A percentile compares a stretch with the other conserved stretches of the same genome.
phyloP scores from a whole-genome alignment of 1,140 invertebrate species.

The Papilio dardanus region DNA sequence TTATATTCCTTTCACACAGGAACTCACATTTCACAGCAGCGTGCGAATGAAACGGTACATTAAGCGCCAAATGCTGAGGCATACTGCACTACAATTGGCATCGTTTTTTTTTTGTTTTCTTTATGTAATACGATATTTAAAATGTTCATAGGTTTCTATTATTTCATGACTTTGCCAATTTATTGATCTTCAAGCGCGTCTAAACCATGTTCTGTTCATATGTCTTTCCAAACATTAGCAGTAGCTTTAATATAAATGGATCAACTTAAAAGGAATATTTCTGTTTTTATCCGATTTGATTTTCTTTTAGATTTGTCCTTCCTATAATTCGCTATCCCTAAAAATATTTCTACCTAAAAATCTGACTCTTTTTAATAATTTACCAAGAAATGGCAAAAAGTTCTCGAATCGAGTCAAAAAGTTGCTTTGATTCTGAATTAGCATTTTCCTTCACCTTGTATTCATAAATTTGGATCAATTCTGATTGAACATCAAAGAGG shows the following conservation, averaged over 20 bases:
- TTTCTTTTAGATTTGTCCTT: neutral
- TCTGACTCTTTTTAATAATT: neutral
- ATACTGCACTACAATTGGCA: conserved; percentile 33
- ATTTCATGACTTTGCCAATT: neutral
- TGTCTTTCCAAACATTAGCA: neutral
- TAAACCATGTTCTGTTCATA: neutral
- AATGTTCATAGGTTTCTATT: neutral
- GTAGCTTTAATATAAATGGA: neutral
- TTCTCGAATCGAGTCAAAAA: neutral
- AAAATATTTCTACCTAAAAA: neutral
- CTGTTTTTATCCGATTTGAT: neutral
- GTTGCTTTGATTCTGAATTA: conserved; percentile 20
- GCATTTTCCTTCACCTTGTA: conserved; percentile 23
- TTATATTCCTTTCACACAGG: conserved; percentile 32
- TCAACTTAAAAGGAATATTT: neutral
- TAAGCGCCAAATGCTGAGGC: conserved; percentile 30
- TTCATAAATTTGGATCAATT: conserved; percentile 22
- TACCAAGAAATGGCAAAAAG: conserved; percentile 10
- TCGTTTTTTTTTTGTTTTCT: neutral
- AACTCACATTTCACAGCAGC: conserved; percentile 35
- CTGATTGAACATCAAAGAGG: conserved; percentile 23
- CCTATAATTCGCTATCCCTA: neutral
- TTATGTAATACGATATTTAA: neutral
- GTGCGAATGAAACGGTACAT: conserved; percentile 35
- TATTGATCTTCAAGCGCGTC: neutral